phyloP scores from a whole-genome alignment of 2,797 vertebrate genomes.

The Prionace glauca region DNA sequence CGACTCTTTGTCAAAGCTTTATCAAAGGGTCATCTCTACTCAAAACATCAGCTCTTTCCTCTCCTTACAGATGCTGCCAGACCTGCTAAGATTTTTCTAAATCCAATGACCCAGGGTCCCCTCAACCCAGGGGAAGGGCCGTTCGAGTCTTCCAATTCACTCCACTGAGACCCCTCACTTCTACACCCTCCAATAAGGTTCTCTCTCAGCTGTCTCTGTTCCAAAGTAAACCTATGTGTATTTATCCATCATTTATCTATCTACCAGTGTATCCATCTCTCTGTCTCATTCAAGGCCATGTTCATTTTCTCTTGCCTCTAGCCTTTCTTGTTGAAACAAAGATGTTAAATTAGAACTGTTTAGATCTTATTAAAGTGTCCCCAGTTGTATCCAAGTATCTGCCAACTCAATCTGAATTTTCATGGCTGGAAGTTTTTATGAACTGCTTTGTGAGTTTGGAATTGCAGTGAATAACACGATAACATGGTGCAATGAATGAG shows the following conservation, averaged over 20 bases:
- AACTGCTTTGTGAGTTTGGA: background rate
- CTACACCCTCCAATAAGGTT: background rate
- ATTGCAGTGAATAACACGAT: background rate
- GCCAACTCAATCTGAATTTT: background rate
- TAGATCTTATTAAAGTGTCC: background rate
- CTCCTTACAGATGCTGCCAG: no score
- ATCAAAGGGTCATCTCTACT: no score
- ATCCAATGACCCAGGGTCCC: background rate
- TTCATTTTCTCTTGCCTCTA: background rate
- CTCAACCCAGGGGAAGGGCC: background rate
- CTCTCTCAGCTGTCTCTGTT: slow-evolving; percentile 15
- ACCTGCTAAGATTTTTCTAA: no score
- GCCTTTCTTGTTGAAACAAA: background rate
- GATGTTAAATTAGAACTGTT: slow-evolving; percentile 6
- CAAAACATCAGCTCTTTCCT: no score
- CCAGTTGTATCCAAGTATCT: background rate
- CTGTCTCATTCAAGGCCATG: slow-evolving; percentile 39
- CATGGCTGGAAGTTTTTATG: background rate
- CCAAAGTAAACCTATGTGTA: slow-evolving; percentile 47
- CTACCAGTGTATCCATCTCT: slow-evolving; percentile 55
- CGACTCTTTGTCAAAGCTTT: no score
- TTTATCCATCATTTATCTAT: slow-evolving; percentile 49
- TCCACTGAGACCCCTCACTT: background rate
- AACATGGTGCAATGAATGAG: background rate
- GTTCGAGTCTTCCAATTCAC: background rate